A percentile compares a stretch with the other conserved stretches of the same genome.
These are phyloP conservation scores for Apotomis betuletana DNA, from an alignment of 2,888 invertebrate genomes.

Conservation along the genomic window DNA sequence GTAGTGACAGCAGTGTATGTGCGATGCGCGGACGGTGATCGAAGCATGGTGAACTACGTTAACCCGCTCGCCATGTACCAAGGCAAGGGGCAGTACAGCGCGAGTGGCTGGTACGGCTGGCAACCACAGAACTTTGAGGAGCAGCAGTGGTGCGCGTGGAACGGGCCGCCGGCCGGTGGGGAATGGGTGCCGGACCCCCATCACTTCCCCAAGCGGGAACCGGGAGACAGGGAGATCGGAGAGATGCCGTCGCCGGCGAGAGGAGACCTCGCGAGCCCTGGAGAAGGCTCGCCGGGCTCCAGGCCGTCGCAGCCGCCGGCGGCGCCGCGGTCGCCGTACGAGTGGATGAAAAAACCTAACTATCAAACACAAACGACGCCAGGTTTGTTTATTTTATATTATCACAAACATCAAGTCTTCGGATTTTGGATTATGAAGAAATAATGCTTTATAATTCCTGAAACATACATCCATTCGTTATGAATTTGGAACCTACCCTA, in stretches of 20 bases:
- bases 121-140: slow-evolving; percentile 82
- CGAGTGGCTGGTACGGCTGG: slow-evolving; percentile 79
- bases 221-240: slow-evolving; percentile 72
- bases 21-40: slow-evolving; percentile 79
- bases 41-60: slow-evolving; percentile 89
- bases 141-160: slow-evolving; percentile 84
- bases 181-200: slow-evolving; percentile 80
- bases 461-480: no score
- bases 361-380: slow-evolving; percentile 93
- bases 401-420: slow-evolving; percentile 3
- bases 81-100: slow-evolving; percentile 83
- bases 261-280: slow-evolving; percentile 83
- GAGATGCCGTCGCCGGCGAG: slow-evolving; percentile 78
- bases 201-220: slow-evolving; percentile 76
- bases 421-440: no score
- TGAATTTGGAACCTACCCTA: no score
- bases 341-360: slow-evolving; percentile 96
- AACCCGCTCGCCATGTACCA: slow-evolving; percentile 87
- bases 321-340: slow-evolving; percentile 91
- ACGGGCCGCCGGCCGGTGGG: slow-evolving; percentile 76
- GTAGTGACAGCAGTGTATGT: slow-evolving; percentile 78
- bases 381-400: slow-evolving; percentile 81
- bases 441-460: no score
- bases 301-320: slow-evolving; percentile 84
- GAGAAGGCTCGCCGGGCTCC: slow-evolving; percentile 80